Conservation (phyloP, 2,113 vertebrate species). For the Catagonus wagneri region DNA sequence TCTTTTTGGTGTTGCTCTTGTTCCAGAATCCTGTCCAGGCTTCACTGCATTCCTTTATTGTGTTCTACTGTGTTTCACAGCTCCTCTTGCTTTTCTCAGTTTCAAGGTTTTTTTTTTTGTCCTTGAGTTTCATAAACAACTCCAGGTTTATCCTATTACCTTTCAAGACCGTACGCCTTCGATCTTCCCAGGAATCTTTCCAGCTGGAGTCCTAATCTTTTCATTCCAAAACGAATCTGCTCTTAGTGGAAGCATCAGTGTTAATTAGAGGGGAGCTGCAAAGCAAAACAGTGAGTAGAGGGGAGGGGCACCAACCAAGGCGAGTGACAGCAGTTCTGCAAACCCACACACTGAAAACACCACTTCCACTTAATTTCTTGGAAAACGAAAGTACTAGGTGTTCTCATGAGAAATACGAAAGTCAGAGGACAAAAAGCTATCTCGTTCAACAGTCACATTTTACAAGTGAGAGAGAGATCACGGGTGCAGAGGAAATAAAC, state of each 20-base stretch:
- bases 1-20: background rate
- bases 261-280: background rate
- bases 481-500: conserved; percentile 51
- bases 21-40: background rate
- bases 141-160: conserved; percentile 21
- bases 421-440: background rate
- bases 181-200: background rate
- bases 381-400: background rate
- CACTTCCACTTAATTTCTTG: background rate
- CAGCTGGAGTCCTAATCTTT: conserved; percentile 10
- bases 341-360: background rate
- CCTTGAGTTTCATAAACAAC: conserved; percentile 23
- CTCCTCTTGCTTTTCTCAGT: background rate
- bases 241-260: background rate
- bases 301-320: background rate
- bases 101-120: background rate
- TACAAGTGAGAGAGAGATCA: background rate
- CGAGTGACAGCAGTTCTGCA: background rate
- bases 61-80: background rate
- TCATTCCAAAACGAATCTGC: conserved; percentile 16
- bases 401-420: conserved; percentile 6
- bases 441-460: background rate
- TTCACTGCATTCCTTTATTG: background rate
- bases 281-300: background rate
- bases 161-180: background rate